These are phyloP conservation scores for Montifringilla adamsi DNA, from an alignment of 2,113 vertebrate species.

Conservation along the genomic window DNA sequence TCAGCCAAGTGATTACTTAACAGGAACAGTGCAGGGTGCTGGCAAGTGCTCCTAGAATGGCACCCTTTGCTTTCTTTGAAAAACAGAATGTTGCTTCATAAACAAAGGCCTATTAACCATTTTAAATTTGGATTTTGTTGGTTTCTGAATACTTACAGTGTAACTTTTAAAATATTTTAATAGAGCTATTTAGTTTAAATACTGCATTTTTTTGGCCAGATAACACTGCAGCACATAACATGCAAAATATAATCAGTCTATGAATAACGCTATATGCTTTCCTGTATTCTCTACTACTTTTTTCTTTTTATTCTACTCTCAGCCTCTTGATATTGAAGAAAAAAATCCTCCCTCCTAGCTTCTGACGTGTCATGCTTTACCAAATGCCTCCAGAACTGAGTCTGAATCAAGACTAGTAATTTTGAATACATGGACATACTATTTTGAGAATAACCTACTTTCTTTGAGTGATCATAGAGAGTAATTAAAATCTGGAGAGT, in stretches of 20 bases:
- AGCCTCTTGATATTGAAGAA: background rate
- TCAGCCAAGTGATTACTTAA: background rate
- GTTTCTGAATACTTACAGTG: background rate
- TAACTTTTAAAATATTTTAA: background rate
- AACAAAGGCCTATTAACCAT: background rate
- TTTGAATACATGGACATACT: background rate
- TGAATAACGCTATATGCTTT: background rate
- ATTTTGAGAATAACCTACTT: background rate
- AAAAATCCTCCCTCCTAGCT: background rate
- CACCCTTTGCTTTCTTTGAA: background rate
- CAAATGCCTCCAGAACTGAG: background rate
- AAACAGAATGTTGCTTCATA: background rate
- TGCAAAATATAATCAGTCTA: background rate
- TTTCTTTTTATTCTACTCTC: background rate
- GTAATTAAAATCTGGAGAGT: background rate
- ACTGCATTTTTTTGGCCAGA: background rate
- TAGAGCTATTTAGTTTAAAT: background rate
- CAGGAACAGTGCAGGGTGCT: background rate
- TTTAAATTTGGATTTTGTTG: background rate
- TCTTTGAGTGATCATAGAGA: background rate
- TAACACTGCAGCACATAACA: background rate
- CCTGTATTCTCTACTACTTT: background rate
- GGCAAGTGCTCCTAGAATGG: background rate
- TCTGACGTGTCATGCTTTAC: background rate
- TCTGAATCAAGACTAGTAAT: background rate